phyloP scores from a whole-genome alignment of 1,140 invertebrate species.

The Octopus bimaculoides region DNA sequence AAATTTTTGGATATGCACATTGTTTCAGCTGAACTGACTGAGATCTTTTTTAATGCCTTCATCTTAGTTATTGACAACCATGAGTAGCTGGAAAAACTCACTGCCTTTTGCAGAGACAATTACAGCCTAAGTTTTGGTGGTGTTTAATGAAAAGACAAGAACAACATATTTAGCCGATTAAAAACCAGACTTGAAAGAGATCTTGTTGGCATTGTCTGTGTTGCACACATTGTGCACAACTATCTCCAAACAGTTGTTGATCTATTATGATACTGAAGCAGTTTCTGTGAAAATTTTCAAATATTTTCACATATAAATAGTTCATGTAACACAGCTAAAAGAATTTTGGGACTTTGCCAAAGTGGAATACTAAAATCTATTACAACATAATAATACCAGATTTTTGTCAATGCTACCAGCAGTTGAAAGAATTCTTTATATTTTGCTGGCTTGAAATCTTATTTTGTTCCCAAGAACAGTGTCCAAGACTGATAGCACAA shows the following conservation, averaged over 20 bases:
- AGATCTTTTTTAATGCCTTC: background rate
- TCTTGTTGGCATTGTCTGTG: conserved; percentile 4
- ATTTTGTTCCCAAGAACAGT: conserved; percentile 5
- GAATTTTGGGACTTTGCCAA: background rate
- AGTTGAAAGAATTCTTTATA: conserved; percentile 7
- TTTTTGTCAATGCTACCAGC: conserved; percentile 7
- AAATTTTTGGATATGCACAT: background rate
- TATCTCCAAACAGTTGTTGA: conserved; percentile 4
- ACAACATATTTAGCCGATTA: conserved; percentile 5
- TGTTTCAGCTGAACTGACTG: conserved; percentile 1
- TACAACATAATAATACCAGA: conserved; percentile 7
- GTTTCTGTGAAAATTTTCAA: background rate
- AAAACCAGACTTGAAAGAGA: conserved; percentile 7
- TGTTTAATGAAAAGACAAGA: conserved; percentile 1
- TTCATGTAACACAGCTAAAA: conserved; percentile 1
- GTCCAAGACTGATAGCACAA: background rate
- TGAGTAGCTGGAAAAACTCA: background rate
- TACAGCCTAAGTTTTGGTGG: background rate
- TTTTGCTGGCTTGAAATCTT: conserved; percentile 5
- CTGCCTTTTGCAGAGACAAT: background rate
- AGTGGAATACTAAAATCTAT: conserved; percentile 2
- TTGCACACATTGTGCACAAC: conserved; percentile 4
- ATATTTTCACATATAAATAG: conserved; percentile 5
- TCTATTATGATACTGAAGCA: conserved; percentile 5
- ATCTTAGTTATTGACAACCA: conserved; percentile 5